Percentiles rank a stretch among this genome's conserved stretches.
phyloP scores from a whole-genome alignment of 2,113 vertebrate species.

The Epinephelus cyanopodus region DNA sequence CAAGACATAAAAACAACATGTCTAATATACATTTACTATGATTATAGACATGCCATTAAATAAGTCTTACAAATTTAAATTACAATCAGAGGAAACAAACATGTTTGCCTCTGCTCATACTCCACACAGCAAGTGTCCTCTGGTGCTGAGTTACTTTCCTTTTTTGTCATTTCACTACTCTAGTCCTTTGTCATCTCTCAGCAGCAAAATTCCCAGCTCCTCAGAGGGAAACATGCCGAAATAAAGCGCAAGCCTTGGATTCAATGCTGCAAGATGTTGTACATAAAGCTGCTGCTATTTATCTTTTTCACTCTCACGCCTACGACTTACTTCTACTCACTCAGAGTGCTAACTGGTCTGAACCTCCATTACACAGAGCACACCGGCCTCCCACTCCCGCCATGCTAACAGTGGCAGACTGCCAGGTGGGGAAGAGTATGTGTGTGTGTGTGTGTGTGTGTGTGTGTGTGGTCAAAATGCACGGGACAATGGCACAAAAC shows the following conservation, averaged over 20 bases:
- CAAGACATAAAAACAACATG: no score
- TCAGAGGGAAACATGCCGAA: slow-evolving; percentile 2
- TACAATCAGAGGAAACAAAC: no score
- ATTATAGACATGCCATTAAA: no score
- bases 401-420: slow-evolving; percentile 46
- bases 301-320: slow-evolving; percentile 76
- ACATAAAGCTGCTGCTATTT: slow-evolving; percentile 42
- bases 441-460: background rate
- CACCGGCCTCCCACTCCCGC: slow-evolving; percentile 60
- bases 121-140: background rate
- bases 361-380: slow-evolving; percentile 62
- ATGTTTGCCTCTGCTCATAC: background rate
- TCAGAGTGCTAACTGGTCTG: slow-evolving; percentile 56
- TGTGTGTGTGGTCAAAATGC: background rate
- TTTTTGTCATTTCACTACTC: background rate
- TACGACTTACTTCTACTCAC: slow-evolving; percentile 65
- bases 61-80: no score
- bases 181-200: slow-evolving; percentile 6
- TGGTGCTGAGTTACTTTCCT: background rate
- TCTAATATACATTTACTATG: no score
- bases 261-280: slow-evolving; percentile 18
- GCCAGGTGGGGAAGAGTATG: slow-evolving; percentile 42
- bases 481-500: slow-evolving; percentile 26
- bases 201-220: background rate
- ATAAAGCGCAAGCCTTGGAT: slow-evolving; percentile 10